Conservation (phyloP, 1,140 invertebrate genomes). For the Anastrepha ludens region DNA sequence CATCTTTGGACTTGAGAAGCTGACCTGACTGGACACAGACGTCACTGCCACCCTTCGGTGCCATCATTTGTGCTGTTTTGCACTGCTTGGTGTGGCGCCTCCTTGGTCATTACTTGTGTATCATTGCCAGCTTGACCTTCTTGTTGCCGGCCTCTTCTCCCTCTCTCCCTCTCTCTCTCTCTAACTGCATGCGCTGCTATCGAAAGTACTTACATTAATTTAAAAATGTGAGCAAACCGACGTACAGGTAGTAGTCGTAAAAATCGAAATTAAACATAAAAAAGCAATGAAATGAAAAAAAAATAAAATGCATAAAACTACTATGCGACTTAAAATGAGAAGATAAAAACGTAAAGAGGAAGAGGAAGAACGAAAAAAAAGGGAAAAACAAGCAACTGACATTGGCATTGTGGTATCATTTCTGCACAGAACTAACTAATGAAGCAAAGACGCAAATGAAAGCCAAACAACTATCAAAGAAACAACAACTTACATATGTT, state of each 20-base stretch:
- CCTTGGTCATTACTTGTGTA: background rate
- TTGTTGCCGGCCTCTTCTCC: too few relatives aligned
- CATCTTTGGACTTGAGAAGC: slow-evolving; percentile 5
- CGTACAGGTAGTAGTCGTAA: background rate
- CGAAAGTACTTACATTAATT: slow-evolving; percentile 15
- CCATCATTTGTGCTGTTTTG: background rate
- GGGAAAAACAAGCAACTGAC: background rate
- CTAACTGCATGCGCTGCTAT: background rate
- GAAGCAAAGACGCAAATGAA: slow-evolving; percentile 11
- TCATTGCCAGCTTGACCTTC: background rate
- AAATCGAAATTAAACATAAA: background rate
- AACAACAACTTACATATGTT: background rate
- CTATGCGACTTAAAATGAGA: background rate
- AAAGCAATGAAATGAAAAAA: background rate
- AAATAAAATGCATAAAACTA: too few relatives aligned
- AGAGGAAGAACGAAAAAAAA: background rate
- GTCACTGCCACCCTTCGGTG: background rate
- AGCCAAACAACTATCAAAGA: background rate
- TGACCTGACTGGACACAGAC: background rate
- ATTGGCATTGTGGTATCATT: slow-evolving; percentile 13
- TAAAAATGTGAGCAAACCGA: background rate
- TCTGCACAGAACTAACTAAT: background rate
- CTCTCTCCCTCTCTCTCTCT: background rate
- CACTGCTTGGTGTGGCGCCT: background rate
- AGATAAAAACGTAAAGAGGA: background rate